Percentiles rank a stretch among this genome's conserved stretches.
phyloP scores from a whole-genome alignment of 2,113 vertebrate genomes.

The Girardinichthys multiradiatus region DNA sequence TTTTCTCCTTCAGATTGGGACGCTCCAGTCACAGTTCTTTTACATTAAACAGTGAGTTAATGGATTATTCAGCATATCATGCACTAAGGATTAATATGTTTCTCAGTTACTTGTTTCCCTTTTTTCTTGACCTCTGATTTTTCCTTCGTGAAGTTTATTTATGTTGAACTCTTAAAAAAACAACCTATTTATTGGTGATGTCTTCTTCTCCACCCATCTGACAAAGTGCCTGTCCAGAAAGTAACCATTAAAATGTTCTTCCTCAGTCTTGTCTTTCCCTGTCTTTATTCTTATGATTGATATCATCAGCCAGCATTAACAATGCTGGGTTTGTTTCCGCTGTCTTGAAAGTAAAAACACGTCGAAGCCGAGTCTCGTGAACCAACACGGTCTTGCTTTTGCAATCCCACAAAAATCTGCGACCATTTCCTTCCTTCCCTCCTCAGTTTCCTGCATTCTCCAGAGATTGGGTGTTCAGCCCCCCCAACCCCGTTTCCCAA shows the following conservation, averaged over 20 bases:
- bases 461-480: slow-evolving; percentile 19
- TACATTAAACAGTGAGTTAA: background rate
- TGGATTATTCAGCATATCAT: background rate
- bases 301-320: slow-evolving; percentile 29
- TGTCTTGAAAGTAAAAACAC: slow-evolving; percentile 44
- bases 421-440: slow-evolving; percentile 44
- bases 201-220: slow-evolving; percentile 28
- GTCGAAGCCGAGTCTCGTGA: slow-evolving; percentile 6
- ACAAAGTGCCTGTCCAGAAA: background rate
- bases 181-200: background rate
- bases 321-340: slow-evolving; percentile 43
- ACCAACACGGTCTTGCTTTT: slow-evolving; percentile 23
- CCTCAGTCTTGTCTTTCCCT: slow-evolving; percentile 31
- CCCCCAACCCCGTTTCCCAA: slow-evolving; percentile 13
- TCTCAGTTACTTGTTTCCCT: background rate
- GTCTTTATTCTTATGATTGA: slow-evolving; percentile 25
- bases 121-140: background rate
- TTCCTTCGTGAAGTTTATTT: background rate
- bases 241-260: slow-evolving; percentile 41
- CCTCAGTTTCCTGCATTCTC: slow-evolving; percentile 50
- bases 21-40: background rate
- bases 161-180: background rate
- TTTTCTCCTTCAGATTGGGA: background rate
- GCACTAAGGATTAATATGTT: background rate
- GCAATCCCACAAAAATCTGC: slow-evolving; percentile 30